Conservation (phyloP, 2,113 vertebrate genomes). For the Macroglossus sobrinus region DNA sequence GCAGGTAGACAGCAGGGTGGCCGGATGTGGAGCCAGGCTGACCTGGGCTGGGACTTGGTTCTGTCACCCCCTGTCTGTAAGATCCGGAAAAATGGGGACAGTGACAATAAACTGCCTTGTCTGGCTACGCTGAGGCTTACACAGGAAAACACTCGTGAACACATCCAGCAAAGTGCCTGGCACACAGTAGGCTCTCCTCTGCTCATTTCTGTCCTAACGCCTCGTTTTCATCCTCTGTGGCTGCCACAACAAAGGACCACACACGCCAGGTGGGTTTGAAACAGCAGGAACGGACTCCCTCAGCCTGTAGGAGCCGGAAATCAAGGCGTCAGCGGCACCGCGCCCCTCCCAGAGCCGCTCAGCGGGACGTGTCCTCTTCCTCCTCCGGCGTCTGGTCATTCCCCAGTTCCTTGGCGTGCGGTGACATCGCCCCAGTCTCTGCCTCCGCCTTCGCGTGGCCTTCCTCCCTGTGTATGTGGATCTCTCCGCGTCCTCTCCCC, state of each 20-base stretch:
- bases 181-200: accelerated
- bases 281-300: background rate
- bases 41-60: background rate
- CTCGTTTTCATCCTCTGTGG: background rate
- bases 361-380: background rate
- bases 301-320: background rate
- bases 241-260: background rate
- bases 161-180: background rate
- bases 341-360: background rate
- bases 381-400: background rate
- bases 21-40: background rate
- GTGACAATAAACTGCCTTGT: background rate
- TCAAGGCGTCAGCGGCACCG: accelerated
- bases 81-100: background rate
- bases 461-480: background rate
- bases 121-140: accelerated
- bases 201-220: background rate
- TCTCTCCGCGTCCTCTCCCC: background rate
- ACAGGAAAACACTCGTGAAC: background rate
- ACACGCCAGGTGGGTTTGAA: background rate
- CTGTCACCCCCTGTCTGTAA: background rate
- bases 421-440: accelerated
- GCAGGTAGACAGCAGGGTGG: accelerated
- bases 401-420: background rate
- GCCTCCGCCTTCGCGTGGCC: accelerated